Percentiles rank a stretch among this genome's conserved stretches.
Conservation (phyloP, 2,888 invertebrate species). For the Prionchulus punctatus region DNA sequence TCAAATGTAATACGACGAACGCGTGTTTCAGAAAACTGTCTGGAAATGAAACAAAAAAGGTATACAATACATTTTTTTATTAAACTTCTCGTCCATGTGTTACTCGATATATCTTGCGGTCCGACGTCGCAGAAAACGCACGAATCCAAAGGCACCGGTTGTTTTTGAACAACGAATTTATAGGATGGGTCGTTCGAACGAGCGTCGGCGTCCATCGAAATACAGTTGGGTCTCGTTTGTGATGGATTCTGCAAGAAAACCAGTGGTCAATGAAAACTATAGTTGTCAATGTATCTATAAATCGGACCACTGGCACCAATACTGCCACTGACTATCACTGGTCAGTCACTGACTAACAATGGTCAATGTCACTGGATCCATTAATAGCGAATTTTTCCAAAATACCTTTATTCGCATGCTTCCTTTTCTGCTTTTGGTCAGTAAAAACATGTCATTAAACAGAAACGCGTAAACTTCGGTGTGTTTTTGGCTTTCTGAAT, state of each 20-base stretch:
- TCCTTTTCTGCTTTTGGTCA: conserved; percentile 44
- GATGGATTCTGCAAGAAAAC: too few relatives aligned
- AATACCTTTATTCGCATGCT: conserved; percentile 39
- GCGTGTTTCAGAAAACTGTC: conserved; percentile 26
- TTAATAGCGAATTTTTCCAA: neutral
- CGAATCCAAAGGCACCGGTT: conserved; percentile 40
- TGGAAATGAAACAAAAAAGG: neutral
- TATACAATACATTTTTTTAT: neutral
- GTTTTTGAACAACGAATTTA: conserved; percentile 36
- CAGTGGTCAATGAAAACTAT: too few relatives aligned
- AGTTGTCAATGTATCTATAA: too few relatives aligned
- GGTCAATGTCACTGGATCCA: neutral
- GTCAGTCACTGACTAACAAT: neutral
- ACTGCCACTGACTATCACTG: neutral
- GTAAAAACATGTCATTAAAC: conserved; percentile 48
- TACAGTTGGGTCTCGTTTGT: too few relatives aligned
- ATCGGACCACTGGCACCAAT: neutral
- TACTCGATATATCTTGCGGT: conserved; percentile 25
- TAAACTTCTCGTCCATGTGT: neutral
- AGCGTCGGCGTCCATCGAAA: too few relatives aligned
- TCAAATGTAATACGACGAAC: conserved; percentile 40
- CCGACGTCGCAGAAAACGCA: conserved; percentile 40
- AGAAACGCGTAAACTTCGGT: conserved; percentile 46
- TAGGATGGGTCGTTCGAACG: conserved; percentile 11
- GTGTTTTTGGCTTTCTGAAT: conserved; percentile 43